phyloP scores from a whole-genome alignment of 2,888 invertebrate species.

The Ctenicera cuprea region DNA sequence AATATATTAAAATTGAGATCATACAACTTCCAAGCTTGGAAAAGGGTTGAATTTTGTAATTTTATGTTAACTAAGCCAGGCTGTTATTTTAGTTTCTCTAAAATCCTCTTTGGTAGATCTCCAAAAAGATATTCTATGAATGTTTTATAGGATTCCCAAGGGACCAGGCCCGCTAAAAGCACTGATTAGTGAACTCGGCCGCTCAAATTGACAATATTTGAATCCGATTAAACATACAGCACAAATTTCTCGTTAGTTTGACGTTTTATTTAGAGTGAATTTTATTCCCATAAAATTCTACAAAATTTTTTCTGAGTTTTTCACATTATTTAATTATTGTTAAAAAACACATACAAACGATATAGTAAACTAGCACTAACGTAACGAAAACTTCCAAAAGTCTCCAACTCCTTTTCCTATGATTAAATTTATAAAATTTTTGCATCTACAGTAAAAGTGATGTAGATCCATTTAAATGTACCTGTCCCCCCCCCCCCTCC shows the following conservation, averaged over 20 bases:
- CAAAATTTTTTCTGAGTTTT: not conserved
- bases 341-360: no score
- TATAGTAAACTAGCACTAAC: no score
- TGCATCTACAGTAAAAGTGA: no score
- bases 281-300: no score
- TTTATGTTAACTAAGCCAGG: slow-evolving; percentile 11
- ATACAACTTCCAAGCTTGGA: not conserved
- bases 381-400: no score
- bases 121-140: slow-evolving; percentile 49
- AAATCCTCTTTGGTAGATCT: slow-evolving; percentile 40
- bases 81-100: slow-evolving; percentile 37
- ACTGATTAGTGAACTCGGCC: slow-evolving; percentile 55
- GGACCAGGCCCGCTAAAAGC: slow-evolving; percentile 53
- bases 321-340: no score
- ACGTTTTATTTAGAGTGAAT: slow-evolving; percentile 5
- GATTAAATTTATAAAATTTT: no score
- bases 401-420: no score
- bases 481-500: no score
- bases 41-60: slow-evolving; percentile 13
- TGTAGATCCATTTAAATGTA: no score
- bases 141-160: slow-evolving; percentile 52
- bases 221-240: slow-evolving; percentile 50
- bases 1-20: not conserved
- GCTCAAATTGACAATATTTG: slow-evolving; percentile 55
- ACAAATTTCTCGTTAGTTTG: slow-evolving; percentile 37